Evolutionary conservation across 2,797 vertebrate species (phyloP).

Genomic region (Siniperca scherzeri): DNA sequence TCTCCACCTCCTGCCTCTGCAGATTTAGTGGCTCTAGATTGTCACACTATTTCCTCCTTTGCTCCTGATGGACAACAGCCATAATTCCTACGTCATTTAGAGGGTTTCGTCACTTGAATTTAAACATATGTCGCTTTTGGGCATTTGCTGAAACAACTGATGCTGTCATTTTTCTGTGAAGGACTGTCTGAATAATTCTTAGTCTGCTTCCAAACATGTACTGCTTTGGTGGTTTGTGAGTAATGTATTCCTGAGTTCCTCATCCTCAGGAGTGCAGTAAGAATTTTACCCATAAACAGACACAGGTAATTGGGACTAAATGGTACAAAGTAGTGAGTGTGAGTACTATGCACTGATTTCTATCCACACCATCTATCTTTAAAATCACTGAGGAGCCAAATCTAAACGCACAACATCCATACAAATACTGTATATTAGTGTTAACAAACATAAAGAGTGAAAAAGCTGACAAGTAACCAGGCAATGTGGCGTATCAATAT

Average conservation of each 20-base stretch:
- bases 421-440: neutral
- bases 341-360: slow-evolving; percentile 2
- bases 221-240: neutral
- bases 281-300: slow-evolving; percentile 19
- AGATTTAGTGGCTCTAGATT: neutral
- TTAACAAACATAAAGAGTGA: neutral
- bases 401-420: neutral
- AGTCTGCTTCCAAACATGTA: slow-evolving; percentile 8
- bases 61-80: neutral
- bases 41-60: neutral
- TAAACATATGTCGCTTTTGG: neutral
- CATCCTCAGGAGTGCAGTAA: slow-evolving; percentile 24
- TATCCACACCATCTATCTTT: slow-evolving; percentile 12
- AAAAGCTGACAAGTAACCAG: slow-evolving; percentile 18
- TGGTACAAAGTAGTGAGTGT: slow-evolving; percentile 19
- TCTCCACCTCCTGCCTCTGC: neutral
- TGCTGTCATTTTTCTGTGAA: neutral
- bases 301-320: slow-evolving; percentile 29
- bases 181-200: neutral
- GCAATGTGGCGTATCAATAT: slow-evolving; percentile 19
- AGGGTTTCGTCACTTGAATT: neutral
- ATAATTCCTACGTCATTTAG: neutral
- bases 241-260: neutral
- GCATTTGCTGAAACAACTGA: neutral
- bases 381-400: neutral